Evolutionary conservation across 2,113 vertebrate genomes (phyloP).

Genomic region (Piprites chloris): DNA sequence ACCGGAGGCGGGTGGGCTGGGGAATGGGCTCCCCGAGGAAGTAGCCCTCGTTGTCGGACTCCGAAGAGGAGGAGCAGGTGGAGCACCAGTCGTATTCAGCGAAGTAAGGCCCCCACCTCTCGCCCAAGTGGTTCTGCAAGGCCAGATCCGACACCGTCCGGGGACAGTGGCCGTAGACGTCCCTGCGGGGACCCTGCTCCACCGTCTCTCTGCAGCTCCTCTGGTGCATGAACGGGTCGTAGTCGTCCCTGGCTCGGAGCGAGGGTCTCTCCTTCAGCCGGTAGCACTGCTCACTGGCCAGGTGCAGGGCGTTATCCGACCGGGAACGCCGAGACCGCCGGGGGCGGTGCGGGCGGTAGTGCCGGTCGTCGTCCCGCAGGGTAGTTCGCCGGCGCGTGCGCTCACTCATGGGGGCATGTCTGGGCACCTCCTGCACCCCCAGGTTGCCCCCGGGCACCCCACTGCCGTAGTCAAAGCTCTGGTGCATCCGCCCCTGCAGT

Average conservation of each 20-base stretch:
- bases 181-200: slow-evolving; percentile 79
- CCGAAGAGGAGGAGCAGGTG: slow-evolving; percentile 96
- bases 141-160: slow-evolving; percentile 95
- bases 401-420: slow-evolving; percentile 88
- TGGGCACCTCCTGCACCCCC: slow-evolving; percentile 73
- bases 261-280: slow-evolving; percentile 83
- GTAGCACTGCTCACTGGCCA: slow-evolving; percentile 83
- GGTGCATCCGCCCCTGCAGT: slow-evolving; percentile 75
- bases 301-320: slow-evolving; percentile 93
- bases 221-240: slow-evolving; percentile 86
- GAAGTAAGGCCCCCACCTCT: slow-evolving; percentile 85
- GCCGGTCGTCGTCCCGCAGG: slow-evolving; percentile 76
- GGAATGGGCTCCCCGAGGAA: slow-evolving; percentile 97
- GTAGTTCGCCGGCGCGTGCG: slow-evolving; percentile 78
- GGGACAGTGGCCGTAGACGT: slow-evolving; percentile 87
- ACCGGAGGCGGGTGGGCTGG: slow-evolving; percentile 87
- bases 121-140: slow-evolving; percentile 88
- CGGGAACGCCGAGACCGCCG: slow-evolving; percentile 88
- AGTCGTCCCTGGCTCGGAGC: slow-evolving; percentile 85
- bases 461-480: slow-evolving; percentile 89
- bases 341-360: slow-evolving; percentile 82
- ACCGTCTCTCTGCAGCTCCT: slow-evolving; percentile 81
- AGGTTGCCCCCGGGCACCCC: slow-evolving; percentile 81
- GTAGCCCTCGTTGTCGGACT: slow-evolving; percentile 97
- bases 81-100: slow-evolving; percentile 96